Percentiles rank a stretch among this genome's conserved stretches.
phyloP scores from a whole-genome alignment of 2,888 invertebrate genomes.

The Drosophila acutilabella region DNA sequence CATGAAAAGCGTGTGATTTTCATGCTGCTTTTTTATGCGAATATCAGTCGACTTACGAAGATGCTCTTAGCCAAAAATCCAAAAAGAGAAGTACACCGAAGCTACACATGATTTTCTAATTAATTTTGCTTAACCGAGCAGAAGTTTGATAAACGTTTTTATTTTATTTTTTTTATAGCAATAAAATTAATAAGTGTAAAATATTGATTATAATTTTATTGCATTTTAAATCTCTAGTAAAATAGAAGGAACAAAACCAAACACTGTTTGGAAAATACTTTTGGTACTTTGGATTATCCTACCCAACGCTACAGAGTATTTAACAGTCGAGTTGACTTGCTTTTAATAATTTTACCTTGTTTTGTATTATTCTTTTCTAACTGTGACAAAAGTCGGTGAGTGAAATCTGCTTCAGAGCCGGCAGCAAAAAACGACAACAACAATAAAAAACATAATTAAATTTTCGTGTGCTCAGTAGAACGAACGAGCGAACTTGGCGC shows the following conservation, averaged over 20 bases:
- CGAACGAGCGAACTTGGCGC: slow-evolving; percentile 60
- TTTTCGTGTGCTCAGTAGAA: slow-evolving; percentile 69
- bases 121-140: slow-evolving; percentile 4
- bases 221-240: too few relatives aligned
- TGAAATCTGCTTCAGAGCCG: slow-evolving; percentile 46
- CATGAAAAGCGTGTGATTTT: slow-evolving; percentile 55
- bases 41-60: slow-evolving; percentile 22
- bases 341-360: not conserved
- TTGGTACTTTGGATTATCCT: too few relatives aligned
- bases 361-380: slow-evolving; percentile 48
- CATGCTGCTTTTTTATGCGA: slow-evolving; percentile 31
- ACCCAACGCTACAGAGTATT: not conserved
- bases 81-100: not conserved
- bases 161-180: not conserved
- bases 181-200: not conserved
- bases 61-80: slow-evolving; percentile 11
- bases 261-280: too few relatives aligned
- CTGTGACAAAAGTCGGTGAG: slow-evolving; percentile 60
- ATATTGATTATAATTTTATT: too few relatives aligned
- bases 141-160: slow-evolving; percentile 4
- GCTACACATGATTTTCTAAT: slow-evolving; percentile 7
- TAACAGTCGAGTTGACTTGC: not conserved
- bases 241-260: too few relatives aligned
- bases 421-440: slow-evolving; percentile 9
- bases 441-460: slow-evolving; percentile 64